Base-by-base conservation (phyloP, 2,797 vertebrate genomes). In the Takifugu rubripes region DNA sequence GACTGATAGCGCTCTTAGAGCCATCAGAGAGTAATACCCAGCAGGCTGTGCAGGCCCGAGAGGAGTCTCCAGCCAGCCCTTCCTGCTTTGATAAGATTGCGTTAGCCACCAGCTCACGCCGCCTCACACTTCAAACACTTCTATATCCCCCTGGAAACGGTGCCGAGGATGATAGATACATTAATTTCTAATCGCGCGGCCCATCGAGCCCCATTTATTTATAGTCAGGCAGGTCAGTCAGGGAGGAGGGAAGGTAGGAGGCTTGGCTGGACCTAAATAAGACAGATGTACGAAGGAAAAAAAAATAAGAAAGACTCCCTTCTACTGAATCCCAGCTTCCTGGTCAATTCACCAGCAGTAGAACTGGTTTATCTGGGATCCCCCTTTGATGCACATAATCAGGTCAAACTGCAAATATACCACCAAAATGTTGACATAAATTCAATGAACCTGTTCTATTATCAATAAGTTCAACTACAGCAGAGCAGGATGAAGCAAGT, bases 121-220 rank as follows among this genome's bases (percentile, higher is more conserved):
- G 66, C 74, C 83, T 77, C 70, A 59, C 68, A 87, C 84, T 83
- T 88, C 84, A 89, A 88, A 88, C 77, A 68, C 77, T 84, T 80
- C 84, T 84, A 86, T 75, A 88, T 80, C 83, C 80, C 79, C 77
- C 76, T 78, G 77, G 74, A 89, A 87, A 85, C 77, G 73, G 81
- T 85, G 29, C 48, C 57, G 9, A 70, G 61, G 68, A 70, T 69
- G 54, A 82, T 75, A 66, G 72, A 73, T 84, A 78, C 82, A 85
- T 85, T 84, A 51, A 83, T 84, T 82, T 82, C 81, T 83, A 84
- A 87, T 87, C 78, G 69, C 77, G 33, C 9, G 10, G 33, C 11
- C 80, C 81, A 87, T 81, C 73, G 66, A 60, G 65, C 73, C 75
- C 67, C 59, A 68, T 84, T 78, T 85, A 86, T 87, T 89, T 85